These are phyloP conservation scores for Thaumetopoea pityocampa DNA, from an alignment of 1,140 invertebrate genomes.

Conservation along the genomic window DNA sequence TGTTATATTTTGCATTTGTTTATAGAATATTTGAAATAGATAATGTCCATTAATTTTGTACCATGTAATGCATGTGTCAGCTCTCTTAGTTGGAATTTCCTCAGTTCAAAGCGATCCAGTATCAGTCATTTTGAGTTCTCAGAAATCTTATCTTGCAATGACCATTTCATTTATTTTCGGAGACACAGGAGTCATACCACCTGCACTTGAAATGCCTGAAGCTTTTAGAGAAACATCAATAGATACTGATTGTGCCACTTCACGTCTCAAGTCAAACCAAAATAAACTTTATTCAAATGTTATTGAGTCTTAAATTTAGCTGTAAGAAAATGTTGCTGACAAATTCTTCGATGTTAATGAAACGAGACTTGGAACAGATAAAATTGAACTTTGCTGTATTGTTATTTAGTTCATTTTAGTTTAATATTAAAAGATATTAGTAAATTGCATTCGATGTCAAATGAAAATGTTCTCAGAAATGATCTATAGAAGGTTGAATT, in stretches of 20 bases:
- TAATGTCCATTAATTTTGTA: too few species aligned
- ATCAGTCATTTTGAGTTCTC: slow-evolving; percentile 21
- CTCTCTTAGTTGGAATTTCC: slow-evolving; percentile 16
- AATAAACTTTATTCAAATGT: slow-evolving; percentile 4
- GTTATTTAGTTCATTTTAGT: slow-evolving; percentile 21
- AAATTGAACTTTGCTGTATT: slow-evolving; percentile 21
- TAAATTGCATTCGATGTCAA: slow-evolving; percentile 8
- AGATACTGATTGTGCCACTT: slow-evolving; percentile 55
- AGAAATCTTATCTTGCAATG: slow-evolving; percentile 55
- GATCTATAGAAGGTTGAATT: slow-evolving; percentile 11
- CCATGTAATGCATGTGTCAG: too few species aligned
- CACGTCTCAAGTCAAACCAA: slow-evolving; percentile 21
- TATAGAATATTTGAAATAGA: too few species aligned
- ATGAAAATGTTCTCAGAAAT: slow-evolving; percentile 12
- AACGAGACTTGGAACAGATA: slow-evolving; percentile 1
- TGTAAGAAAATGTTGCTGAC: slow-evolving; percentile 21
- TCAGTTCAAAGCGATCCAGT: slow-evolving; percentile 18
- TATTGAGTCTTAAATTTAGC: slow-evolving; percentile 7
- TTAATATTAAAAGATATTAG: slow-evolving; percentile 7
- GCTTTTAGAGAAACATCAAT: slow-evolving; percentile 61
- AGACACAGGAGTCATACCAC: slow-evolving; percentile 64
- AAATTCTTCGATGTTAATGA: slow-evolving; percentile 27
- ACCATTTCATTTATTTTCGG: slow-evolving; percentile 71
- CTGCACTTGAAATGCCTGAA: slow-evolving; percentile 65
- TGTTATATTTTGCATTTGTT: too few species aligned